phyloP scores from a whole-genome alignment of 2,113 vertebrate species.

The Murina feae region DNA sequence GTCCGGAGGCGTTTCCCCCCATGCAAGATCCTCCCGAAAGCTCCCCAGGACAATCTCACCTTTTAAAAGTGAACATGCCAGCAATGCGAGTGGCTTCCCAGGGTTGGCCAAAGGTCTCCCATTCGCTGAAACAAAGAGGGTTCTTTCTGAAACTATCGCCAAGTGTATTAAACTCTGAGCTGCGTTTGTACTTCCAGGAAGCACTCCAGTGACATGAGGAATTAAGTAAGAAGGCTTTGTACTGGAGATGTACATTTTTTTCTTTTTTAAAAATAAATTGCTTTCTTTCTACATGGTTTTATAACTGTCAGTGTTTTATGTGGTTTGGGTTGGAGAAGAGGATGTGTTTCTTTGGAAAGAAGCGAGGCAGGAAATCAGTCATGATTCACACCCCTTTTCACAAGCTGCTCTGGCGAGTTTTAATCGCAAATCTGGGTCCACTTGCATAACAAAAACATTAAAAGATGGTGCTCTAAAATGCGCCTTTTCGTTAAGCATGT shows the following conservation, averaged over 20 bases:
- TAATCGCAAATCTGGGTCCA: slow-evolving; percentile 80
- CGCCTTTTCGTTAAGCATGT: slow-evolving; percentile 80
- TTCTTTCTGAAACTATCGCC: slow-evolving; percentile 26
- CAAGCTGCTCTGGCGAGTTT: slow-evolving; percentile 65
- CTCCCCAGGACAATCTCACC: background rate
- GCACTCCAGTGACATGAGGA: background rate
- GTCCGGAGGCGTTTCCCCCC: rapidly evolving
- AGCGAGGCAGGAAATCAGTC: slow-evolving; percentile 73
- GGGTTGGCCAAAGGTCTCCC: slow-evolving; percentile 2
- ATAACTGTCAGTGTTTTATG: background rate
- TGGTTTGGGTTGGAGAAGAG: slow-evolving; percentile 57
- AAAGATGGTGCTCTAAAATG: slow-evolving; percentile 76
- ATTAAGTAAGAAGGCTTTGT: slow-evolving; percentile 29
- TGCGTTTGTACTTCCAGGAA: background rate
- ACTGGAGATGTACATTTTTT: background rate
- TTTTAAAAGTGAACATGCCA: slow-evolving; percentile 25
- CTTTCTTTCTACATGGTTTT: slow-evolving; percentile 41
- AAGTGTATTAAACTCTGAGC: background rate
- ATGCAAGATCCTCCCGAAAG: background rate
- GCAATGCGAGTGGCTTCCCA: background rate
- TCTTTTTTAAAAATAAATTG: background rate
- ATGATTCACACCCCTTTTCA: slow-evolving; percentile 77
- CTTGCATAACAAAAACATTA: slow-evolving; percentile 80
- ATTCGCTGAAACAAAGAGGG: background rate
- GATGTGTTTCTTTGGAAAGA: slow-evolving; percentile 37